Conservation (phyloP, 2,888 invertebrate genomes). For the Ganaspis brasiliensis region DNA sequence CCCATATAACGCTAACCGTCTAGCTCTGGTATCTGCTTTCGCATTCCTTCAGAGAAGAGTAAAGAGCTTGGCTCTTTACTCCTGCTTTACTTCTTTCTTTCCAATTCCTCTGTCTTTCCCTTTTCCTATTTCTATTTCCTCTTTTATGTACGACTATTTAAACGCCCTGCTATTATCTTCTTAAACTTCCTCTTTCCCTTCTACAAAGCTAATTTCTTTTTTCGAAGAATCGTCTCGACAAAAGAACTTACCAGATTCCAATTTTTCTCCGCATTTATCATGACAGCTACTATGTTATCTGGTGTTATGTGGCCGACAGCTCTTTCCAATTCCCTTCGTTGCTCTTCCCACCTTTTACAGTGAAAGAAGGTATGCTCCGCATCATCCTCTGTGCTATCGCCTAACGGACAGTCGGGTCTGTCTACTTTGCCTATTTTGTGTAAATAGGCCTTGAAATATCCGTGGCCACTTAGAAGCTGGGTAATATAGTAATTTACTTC, state of each 20-base stretch:
- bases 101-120: neutral
- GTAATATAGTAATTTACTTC: conserved; percentile 59
- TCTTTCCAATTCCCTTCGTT: no score
- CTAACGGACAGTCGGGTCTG: conserved; percentile 48
- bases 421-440: conserved; percentile 48
- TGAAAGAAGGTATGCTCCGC: conserved; percentile 58
- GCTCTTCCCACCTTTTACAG: conserved; percentile 55
- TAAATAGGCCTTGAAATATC: conserved; percentile 59
- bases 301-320: no score
- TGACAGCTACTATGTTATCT: neutral
- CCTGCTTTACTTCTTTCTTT: no score
- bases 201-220: no score
- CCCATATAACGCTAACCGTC: neutral
- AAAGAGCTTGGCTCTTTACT: neutral
- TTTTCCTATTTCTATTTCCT: no score
- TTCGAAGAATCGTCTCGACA: neutral
- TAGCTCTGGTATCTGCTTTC: neutral
- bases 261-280: neutral
- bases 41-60: neutral
- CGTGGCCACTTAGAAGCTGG: conserved; percentile 62
- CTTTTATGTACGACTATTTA: no score
- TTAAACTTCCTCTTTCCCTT: neutral
- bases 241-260: neutral
- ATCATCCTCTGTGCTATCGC: conserved; percentile 48
- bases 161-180: no score